A percentile compares a stretch with the other conserved stretches of the same genome.
These are phyloP conservation scores for Hemibagrus guttatus DNA, from an alignment of 2,797 vertebrate genomes.

Conservation along the genomic window DNA sequence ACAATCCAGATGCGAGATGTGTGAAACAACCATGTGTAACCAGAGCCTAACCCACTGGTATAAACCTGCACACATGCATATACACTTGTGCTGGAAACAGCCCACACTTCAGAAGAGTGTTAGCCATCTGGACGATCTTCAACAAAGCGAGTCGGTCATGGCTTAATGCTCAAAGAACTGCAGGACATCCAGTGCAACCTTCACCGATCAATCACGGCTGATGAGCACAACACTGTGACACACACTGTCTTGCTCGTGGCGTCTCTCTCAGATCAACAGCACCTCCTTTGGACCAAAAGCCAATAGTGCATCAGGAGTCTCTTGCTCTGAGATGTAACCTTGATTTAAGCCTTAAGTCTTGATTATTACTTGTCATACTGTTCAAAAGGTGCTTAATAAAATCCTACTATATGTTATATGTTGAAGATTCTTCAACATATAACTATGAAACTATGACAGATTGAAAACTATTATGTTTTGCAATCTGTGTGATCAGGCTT, in stretches of 20 bases:
- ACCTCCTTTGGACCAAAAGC: slow-evolving; percentile 38
- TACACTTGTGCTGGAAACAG: background rate
- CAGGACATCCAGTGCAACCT: slow-evolving; percentile 12
- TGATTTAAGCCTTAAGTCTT: background rate
- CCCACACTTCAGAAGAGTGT: background rate
- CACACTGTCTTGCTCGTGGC: background rate
- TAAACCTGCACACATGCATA: background rate
- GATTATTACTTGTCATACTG: background rate
- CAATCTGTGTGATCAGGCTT: background rate
- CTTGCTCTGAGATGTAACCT: background rate
- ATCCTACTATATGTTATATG: background rate
- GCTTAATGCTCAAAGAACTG: slow-evolving; percentile 41
- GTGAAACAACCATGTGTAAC: slow-evolving; percentile 3
- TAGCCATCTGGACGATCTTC: slow-evolving; percentile 16
- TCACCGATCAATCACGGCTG: slow-evolving; percentile 41
- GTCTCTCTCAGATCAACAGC: slow-evolving; percentile 45
- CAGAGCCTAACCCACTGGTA: background rate
- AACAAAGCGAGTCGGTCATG: slow-evolving; percentile 32
- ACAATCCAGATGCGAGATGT: background rate
- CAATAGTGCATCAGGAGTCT: slow-evolving; percentile 4
- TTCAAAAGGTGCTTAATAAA: background rate
- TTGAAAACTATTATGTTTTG: too few species aligned
- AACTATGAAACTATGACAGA: too few species aligned
- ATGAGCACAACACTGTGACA: slow-evolving; percentile 11
- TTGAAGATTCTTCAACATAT: too few species aligned